Evolutionary conservation across 2,888 invertebrate genomes (phyloP).

Genomic region (Cephonodes hylas): DNA sequence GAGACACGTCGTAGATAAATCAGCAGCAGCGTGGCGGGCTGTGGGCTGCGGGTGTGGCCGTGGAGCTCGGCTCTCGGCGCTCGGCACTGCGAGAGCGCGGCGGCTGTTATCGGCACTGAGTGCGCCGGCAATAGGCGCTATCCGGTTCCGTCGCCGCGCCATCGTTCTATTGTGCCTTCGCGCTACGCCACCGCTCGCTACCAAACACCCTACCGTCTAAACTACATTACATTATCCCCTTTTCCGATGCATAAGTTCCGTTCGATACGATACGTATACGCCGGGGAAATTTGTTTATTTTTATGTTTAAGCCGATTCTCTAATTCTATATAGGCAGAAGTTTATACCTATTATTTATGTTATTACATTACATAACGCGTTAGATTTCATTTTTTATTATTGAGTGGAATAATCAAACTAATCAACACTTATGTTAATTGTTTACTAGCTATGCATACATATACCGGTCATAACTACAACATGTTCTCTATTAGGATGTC

Average conservation of each 20-base stretch:
- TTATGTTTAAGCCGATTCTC: background rate
- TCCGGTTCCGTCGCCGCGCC: constrained; percentile 76
- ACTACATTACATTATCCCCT: constrained; percentile 67
- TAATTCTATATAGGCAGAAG: background rate
- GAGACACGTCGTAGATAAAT: constrained; percentile 81
- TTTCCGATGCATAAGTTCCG: constrained; percentile 51
- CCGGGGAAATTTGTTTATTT: constrained; percentile 14
- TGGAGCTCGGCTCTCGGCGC: constrained; percentile 31
- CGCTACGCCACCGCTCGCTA: constrained; percentile 37
- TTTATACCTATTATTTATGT: background rate
- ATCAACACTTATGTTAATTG: no score
- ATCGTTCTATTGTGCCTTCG: constrained; percentile 59
- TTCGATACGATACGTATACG: constrained; percentile 28
- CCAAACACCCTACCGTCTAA: constrained; percentile 52
- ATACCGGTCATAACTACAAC: no score
- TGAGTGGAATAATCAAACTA: no score
- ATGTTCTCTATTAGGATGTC: no score
- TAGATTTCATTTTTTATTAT: no score
- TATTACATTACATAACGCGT: no score
- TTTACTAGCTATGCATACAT: no score
- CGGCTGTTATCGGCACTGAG: constrained; percentile 66
- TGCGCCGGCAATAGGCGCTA: constrained; percentile 78
- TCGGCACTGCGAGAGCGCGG: constrained; percentile 42
- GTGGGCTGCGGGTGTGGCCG: constrained; percentile 30
- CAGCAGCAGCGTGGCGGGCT: constrained; percentile 50